Evolutionary conservation across 2,888 invertebrate species (phyloP), one percentile per base, ranked within the genome.

Genomic region (Byasa hedistus): DNA sequence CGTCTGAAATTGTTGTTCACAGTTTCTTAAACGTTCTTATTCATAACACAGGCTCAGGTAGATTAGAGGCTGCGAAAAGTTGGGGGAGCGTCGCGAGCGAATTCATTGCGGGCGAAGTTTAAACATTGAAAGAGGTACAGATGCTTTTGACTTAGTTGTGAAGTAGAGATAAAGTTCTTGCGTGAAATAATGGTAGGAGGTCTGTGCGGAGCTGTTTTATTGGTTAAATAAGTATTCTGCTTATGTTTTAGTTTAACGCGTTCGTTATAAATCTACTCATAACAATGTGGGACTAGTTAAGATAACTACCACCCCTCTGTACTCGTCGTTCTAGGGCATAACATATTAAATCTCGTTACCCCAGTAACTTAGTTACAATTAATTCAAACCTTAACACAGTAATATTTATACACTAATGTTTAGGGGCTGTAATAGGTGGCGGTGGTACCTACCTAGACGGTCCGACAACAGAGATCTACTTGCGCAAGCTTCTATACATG

Each of bases 1-100:
- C 57, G 52, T 3, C 36, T 21, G 61, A 57, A 52, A 61, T 52
- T 66, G 65, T 66, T 66, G 51, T 61, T 65, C 57, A 52, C 65
- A 57, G 51, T 66, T 66, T 66, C 65, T 61, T 66, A 52, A 52
- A 66, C 57, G 61, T 66, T 61, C 57, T 57, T 61, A 66, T 66
- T 66, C 65, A 61, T 65, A 61, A 52, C 39, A 51, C 51, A 57
- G 23, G 39, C 61, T 57, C 54, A 66, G 66, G 62, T 55, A 57
- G 54, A 62, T 66, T 66, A 66, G 54, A 51, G 39, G 52, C 48
- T 55, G 57, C n/a, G 52, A 55, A 62, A 62, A 52, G 65, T 65
- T 57, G 32, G 65, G 54, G 54, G 39, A 44, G 24, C 55, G 24
- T 36, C 24, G 55, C 55, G 44, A 55, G 27, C 32, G 55, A 60